Percentiles rank a stretch among this genome's conserved stretches.
Conservation (phyloP, 37 sponge, comb jelly and placozoan genomes). For the Crambe crambe region DNA sequence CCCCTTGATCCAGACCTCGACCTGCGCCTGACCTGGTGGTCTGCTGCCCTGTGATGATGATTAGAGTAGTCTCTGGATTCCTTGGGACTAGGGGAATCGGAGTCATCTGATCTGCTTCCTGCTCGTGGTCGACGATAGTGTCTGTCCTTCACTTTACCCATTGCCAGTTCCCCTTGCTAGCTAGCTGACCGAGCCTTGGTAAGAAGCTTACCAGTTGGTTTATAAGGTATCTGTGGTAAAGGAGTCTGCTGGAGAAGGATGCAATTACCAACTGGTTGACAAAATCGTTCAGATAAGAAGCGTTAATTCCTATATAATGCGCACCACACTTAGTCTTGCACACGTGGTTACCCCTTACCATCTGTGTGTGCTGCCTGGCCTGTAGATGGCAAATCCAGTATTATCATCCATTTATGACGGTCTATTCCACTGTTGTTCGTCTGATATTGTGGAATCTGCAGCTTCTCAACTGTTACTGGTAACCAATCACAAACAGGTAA, state of each 20-base stretch:
- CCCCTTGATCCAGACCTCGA: slow-evolving; percentile 8
- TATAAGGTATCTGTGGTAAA: no score
- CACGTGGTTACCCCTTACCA: no score
- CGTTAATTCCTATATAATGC: no score
- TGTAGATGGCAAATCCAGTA: background rate
- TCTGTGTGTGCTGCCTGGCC: no score
- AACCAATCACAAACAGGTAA: no score
- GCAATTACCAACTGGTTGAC: no score
- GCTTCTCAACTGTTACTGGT: background rate
- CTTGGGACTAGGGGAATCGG: slow-evolving; percentile 9
- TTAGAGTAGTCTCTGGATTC: background rate
- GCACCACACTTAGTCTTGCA: no score
- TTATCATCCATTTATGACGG: background rate
- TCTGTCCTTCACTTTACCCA: slow-evolving; percentile 24
- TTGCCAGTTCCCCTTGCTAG: background rate
- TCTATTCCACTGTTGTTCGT: background rate
- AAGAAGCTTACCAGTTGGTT: no score
- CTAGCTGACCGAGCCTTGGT: background rate
- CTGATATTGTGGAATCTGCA: background rate
- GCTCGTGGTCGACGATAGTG: slow-evolving; percentile 14
- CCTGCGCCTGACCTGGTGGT: slow-evolving; percentile 1
- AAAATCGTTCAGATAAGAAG: no score
- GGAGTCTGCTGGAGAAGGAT: no score
- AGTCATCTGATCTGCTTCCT: slow-evolving; percentile 2
- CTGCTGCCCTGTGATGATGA: background rate